Percentiles rank a stretch among this genome's conserved stretches.
phyloP scores from a whole-genome alignment of 1,140 invertebrate species.

The Aphelenchoides avenae region DNA sequence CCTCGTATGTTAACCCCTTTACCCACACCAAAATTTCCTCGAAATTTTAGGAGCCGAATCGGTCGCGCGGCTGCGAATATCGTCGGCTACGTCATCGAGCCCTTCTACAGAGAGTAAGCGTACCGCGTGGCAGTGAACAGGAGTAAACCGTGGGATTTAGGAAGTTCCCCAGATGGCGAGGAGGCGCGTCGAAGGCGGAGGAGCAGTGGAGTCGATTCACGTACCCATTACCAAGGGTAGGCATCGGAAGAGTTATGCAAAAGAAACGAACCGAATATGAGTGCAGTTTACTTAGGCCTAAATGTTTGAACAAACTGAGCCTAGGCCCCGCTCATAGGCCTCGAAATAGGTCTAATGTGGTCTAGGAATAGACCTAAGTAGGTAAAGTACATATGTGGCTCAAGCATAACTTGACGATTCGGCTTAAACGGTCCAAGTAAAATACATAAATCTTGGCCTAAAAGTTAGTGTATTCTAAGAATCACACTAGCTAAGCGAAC shows the following conservation, averaged over 20 bases:
- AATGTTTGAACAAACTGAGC: no score
- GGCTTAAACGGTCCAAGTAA: no score
- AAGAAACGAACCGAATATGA: not conserved
- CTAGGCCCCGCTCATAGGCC: no score
- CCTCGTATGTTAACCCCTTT: slow-evolving; percentile 31
- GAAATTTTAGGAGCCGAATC: slow-evolving; percentile 70
- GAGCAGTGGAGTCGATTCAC: slow-evolving; percentile 28
- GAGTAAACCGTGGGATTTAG: slow-evolving; percentile 23
- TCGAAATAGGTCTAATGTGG: no score
- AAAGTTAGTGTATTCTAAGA: no score
- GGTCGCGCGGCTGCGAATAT: slow-evolving; percentile 74
- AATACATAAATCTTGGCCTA: no score
- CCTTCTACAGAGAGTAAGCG: slow-evolving; percentile 77
- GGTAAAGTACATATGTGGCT: no score
- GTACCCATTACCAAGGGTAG: slow-evolving; percentile 15
- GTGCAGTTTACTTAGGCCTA: slow-evolving; percentile 5
- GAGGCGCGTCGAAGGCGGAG: slow-evolving; percentile 17
- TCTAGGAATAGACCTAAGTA: no score
- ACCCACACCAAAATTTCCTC: slow-evolving; percentile 9
- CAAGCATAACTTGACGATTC: no score
- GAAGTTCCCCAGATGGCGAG: slow-evolving; percentile 22
- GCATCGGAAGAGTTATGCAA: not conserved
- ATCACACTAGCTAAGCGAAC: no score
- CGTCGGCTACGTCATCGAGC: slow-evolving; percentile 79
- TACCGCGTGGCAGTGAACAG: no score